phyloP scores from a whole-genome alignment of 1,140 invertebrate species.

The Chrysopa pallens region DNA sequence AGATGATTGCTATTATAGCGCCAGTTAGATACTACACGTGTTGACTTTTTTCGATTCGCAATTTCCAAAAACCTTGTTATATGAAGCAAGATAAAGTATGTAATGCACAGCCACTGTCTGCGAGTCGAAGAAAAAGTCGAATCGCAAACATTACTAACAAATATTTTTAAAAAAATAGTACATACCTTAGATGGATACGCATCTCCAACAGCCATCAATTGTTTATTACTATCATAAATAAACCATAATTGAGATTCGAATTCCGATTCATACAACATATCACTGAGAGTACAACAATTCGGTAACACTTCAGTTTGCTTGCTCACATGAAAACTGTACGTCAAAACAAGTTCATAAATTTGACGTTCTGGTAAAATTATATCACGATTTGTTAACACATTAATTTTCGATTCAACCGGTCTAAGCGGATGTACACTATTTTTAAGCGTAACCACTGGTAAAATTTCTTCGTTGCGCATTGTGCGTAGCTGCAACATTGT shows the following conservation, averaged over 20 bases:
- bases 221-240: slow-evolving; percentile 86
- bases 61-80: no score
- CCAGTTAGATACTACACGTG: no score
- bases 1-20: no score
- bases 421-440: slow-evolving; percentile 56
- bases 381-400: slow-evolving; percentile 58
- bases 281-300: slow-evolving; percentile 61
- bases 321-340: slow-evolving; percentile 66
- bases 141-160: no score
- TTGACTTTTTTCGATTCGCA: no score
- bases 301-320: slow-evolving; percentile 71
- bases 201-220: slow-evolving; percentile 67
- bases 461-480: slow-evolving; percentile 62
- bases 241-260: slow-evolving; percentile 94
- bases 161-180: slow-evolving; percentile 4
- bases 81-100: no score
- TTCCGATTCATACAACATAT: slow-evolving; percentile 84
- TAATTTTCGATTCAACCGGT: slow-evolving; percentile 61
- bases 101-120: no score
- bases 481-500: slow-evolving; percentile 49
- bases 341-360: slow-evolving; percentile 77
- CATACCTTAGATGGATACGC: slow-evolving; percentile 70
- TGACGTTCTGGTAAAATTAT: slow-evolving; percentile 67
- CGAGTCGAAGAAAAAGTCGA: no score
- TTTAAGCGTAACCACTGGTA: slow-evolving; percentile 57